Conservation (phyloP, 2,113 vertebrate species). For the Anolis carolinensis region DNA sequence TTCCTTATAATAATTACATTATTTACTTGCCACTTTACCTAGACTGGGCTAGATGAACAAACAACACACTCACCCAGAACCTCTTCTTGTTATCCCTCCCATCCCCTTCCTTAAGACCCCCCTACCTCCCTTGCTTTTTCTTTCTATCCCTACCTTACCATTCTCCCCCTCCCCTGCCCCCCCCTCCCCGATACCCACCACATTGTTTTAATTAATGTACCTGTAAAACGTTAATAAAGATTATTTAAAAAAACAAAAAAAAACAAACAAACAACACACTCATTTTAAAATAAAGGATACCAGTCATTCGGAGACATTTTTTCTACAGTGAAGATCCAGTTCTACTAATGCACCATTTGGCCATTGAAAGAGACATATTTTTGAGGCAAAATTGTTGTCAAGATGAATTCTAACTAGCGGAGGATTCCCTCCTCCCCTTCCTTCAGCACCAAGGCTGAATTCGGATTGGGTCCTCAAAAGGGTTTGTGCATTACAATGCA, state of each 20-base stretch:
- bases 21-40: neutral
- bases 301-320: neutral
- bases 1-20: neutral
- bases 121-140: no score
- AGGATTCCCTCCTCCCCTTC: neutral
- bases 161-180: no score
- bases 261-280: no score
- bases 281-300: neutral
- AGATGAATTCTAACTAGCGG: neutral
- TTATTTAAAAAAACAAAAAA: no score
- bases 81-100: no score
- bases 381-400: neutral
- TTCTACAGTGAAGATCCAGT: neutral
- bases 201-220: no score
- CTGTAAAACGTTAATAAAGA: no score
- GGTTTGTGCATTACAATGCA: neutral
- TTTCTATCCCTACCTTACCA: no score
- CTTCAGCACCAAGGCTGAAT: neutral
- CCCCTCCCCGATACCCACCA: no score
- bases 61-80: no score
- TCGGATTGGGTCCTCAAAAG: neutral
- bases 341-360: conserved; percentile 2
- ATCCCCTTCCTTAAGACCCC: no score
- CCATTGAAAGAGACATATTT: neutral
- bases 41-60: neutral